Base-by-base conservation (phyloP, 2,113 vertebrate species). In the Nannospalax galili region DNA sequence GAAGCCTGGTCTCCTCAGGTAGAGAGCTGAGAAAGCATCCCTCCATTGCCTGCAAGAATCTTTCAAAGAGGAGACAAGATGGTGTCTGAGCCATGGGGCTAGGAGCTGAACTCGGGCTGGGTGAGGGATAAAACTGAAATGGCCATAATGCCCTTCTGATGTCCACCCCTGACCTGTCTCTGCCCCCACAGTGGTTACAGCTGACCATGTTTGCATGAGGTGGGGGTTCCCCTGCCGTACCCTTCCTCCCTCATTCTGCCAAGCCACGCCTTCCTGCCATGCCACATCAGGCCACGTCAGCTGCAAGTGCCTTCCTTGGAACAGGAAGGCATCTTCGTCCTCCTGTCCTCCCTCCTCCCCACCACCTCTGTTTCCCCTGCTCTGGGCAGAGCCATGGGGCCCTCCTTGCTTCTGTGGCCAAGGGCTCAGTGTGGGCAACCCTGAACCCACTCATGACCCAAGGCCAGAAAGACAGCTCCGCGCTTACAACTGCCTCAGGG, bases 141-240 rank as follows among this genome's bases (percentile, higher is more conserved):
- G 11, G 37, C 40, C 12, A 1, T 19, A 20, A 1, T 0, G 24
- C 32, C 24, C 37, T 8, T 1, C 69, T 37, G 1, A n/a, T 9
- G 42, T 24, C 24, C 30, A n/a, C 1, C 1, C 2, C 28, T 24
- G 35, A 89, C 37, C 20, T 4, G 3, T 22, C 37, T 37, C 52
- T 74, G 19, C 0, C 70, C 48, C 5, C 9, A 0, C 97, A 98
- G 98, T 98, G 98, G 98, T 90, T 98, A 20, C 98, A 98, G 93
- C 97, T 98, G 96, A 98, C 98, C 84, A 98, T 98, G 98, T 98
- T 98, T 60, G 98, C 98, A 12, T 98, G 98, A 98, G 37, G 92
- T 7, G 3, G 42, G 35, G 24, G 9, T 11, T 40, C 45, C 78
- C 56, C 14, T 0, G 89, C 95, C 12, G 64, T 14, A 28, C 60